Base-by-base conservation (phyloP, 2,888 invertebrate genomes). In the Cataglyphis cursor region DNA sequence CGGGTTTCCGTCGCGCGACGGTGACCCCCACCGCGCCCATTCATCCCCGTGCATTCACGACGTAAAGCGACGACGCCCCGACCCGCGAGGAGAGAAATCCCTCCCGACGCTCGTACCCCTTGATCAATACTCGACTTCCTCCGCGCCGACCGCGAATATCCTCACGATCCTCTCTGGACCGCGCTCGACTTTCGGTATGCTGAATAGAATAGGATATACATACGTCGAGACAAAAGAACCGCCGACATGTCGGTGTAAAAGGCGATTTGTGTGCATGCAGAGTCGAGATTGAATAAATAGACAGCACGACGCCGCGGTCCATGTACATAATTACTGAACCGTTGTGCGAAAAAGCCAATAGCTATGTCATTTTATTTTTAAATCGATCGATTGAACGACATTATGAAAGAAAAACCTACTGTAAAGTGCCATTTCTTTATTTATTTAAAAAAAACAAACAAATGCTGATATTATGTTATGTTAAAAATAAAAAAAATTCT, bases 51-150 rank as follows among this genome's bases (percentile, higher is more conserved):
- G 78, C 78, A 61, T 70, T 80, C 31, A 61, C 44, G 70, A n/a
- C 44, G 59, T 59, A 76, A 76, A 78, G 70, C 87, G 84, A 74
- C 87, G 84, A 70, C 81, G 83, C 59, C 72, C 65, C 51, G 65
- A 35, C 65, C 21, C n/a, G 51, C n/a, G 51, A 57, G 61, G 18
- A 68, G 35, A 73, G 65, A 68, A 87, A 86, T 89, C 88, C 91
- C 92, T 92, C 91, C 88, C 87, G 82, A 82, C 88, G 74, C 21
- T 80, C 85, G 81, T 12, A 88, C 90, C 90, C 88, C 91, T 93
- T 92, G 91, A 93, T 93, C 93, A 93, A 93, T 93, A 93, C 93
- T 93, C 88, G 89, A 73, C 90, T 87, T 81, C 83, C 90, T 86
- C 89, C 87, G 88, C 83, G 87, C 78, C 87, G 85, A 83, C 85